Percentiles rank a stretch among this genome's conserved stretches.
Conservation (phyloP, 2,113 vertebrate genomes). For the Galemys pyrenaicus region DNA sequence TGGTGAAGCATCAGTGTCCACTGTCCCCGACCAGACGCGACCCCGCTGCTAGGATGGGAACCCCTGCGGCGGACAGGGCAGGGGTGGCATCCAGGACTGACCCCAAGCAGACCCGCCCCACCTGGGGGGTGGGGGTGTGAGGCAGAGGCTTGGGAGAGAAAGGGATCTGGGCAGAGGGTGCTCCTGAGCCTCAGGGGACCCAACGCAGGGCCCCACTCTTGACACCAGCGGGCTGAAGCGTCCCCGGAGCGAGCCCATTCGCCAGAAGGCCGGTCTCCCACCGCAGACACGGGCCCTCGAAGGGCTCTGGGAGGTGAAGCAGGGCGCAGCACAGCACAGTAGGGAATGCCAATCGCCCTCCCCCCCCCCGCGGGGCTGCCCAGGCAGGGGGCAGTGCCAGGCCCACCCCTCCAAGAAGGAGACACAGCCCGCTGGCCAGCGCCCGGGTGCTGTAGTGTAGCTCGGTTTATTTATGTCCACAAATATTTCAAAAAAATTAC, state of each 20-base stretch:
- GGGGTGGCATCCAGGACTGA: too few species aligned
- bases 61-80: too few species aligned
- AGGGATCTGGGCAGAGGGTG: neutral
- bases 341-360: too few species aligned
- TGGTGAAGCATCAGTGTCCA: too few species aligned
- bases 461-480: slow-evolving; percentile 99
- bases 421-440: slow-evolving; percentile 63
- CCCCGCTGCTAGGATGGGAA: too few species aligned
- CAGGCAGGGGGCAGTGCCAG: neutral
- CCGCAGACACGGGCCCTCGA: too few species aligned
- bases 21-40: too few species aligned
- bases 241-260: neutral
- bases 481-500: slow-evolving; percentile 99
- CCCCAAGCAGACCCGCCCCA: too few species aligned
- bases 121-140: too few species aligned
- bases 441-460: slow-evolving; percentile 93
- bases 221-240: neutral
- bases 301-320: neutral
- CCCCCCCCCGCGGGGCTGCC: neutral
- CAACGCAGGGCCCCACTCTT: too few species aligned
- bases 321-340: neutral
- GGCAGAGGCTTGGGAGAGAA: neutral
- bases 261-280: too few species aligned
- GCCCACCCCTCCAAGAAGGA: slow-evolving; percentile 59
- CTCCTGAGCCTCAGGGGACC: neutral